Conservation (phyloP, 2,888 invertebrate species). For the Autographa gamma region DNA sequence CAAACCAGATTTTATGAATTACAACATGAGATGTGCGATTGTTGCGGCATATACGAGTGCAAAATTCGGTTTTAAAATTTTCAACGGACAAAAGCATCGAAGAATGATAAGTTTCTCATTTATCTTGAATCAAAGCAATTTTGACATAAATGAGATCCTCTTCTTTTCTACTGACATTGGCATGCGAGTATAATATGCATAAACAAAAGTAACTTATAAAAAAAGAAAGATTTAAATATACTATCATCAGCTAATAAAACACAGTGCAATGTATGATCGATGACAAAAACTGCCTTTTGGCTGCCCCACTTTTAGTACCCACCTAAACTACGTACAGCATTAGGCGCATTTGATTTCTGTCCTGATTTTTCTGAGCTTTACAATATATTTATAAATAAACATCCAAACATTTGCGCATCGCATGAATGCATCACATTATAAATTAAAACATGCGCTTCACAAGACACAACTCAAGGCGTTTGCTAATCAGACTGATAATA, state of each 20-base stretch:
- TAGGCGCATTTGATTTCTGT: neutral
- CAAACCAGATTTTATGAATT: slow-evolving; percentile 10
- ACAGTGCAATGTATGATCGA: neutral
- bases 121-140: too few relatives aligned
- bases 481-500: slow-evolving; percentile 38
- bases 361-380: too few relatives aligned
- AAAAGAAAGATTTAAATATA: too few relatives aligned
- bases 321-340: neutral
- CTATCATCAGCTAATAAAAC: neutral
- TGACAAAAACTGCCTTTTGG: neutral
- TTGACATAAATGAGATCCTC: too few relatives aligned
- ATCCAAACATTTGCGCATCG: neutral
- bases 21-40: neutral
- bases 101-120: too few relatives aligned
- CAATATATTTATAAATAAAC: neutral
- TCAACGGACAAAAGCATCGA: neutral
- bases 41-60: neutral
- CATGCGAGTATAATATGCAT: too few relatives aligned
- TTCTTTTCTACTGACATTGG: too few relatives aligned
- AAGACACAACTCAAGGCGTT: slow-evolving; percentile 21
- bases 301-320: neutral
- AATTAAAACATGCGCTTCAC: neutral
- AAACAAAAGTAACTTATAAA: too few relatives aligned
- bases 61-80: neutral
- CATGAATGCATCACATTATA: neutral